Percentiles rank a stretch among this genome's conserved stretches.
Evolutionary conservation across 2,888 invertebrate species (phyloP).

Genomic region (Agapetus fuscipes): DNA sequence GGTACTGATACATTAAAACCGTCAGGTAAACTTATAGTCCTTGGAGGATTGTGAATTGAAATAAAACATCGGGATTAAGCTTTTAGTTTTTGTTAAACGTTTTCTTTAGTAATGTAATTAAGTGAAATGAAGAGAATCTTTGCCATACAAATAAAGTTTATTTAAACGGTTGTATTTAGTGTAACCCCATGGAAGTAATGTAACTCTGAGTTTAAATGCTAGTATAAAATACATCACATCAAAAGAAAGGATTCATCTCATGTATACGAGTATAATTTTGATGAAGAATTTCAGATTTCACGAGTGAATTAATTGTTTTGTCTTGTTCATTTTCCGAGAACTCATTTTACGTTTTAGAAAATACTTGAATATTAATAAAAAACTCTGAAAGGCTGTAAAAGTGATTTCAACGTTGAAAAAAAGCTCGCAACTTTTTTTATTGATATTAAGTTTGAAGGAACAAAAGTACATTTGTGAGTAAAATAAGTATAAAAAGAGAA

Average conservation of each 20-base stretch:
- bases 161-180: constrained; percentile 13
- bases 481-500: no score
- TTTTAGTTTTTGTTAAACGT: constrained; percentile 19
- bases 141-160: constrained; percentile 17
- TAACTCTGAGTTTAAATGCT: constrained; percentile 5
- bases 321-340: not conserved
- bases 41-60: constrained; percentile 19
- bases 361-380: not conserved
- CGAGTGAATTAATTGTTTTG: constrained; percentile 11
- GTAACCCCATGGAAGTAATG: constrained; percentile 17
- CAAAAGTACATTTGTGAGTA: no score
- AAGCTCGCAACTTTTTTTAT: not conserved
- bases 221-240: not conserved
- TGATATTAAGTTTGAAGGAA: no score
- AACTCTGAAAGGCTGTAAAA: not conserved
- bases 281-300: constrained; percentile 10
- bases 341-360: not conserved
- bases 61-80: constrained; percentile 18
- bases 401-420: not conserved
- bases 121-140: constrained; percentile 18
- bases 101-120: constrained; percentile 19
- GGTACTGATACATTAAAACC: constrained; percentile 15
- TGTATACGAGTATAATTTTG: constrained; percentile 3
- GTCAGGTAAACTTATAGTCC: constrained; percentile 17
- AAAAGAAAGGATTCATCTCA: no score